Base-by-base conservation (phyloP, 1,140 invertebrate species). In the Diplogasteroides magnus region DNA sequence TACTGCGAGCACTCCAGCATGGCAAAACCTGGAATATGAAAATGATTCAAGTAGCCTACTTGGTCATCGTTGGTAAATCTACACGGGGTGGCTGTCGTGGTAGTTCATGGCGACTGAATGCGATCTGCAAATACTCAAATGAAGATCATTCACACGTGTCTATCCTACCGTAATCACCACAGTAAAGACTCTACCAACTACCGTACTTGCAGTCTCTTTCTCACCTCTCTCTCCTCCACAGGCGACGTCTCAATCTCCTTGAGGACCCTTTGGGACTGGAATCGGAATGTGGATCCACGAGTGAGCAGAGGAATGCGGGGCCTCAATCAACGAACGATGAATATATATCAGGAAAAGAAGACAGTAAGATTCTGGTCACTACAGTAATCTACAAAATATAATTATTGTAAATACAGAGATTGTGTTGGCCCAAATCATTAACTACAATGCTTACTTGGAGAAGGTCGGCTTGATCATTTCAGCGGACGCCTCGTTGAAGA, bases 401-500 rank as follows among this genome's bases (percentile, higher is more conserved):
- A 56, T 56, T 15, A 19, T 56, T 0, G 55, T 56, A 23, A 15
- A 19, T 56, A 19, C 55, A 56, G 15, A 56, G 0, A 1, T 55
- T 6, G 2, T 26, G 2, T 56, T 15, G 0, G n/a, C n/a, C 2
- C 2, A 28, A 15, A 60, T 56, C 55, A 14, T n/a, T 56, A 15
- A 15, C 55, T 56, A 15, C 14, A n/a, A 31, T 6, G 71, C 66
- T 58, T 25, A 77, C 77, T 79, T 81, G 1, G 78, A 79, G 64
- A 81, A 79, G 32, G 71, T 78, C 26, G 77, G 77, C 70, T 78
- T 78, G 19, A 81, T 68, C 26, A 56, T 28, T 27, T 58, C 31
- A 29, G 78, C 71, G 25, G 56, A 32, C n/a, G 67, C 61, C 55
- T 76, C 78, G 31, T 76, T 81, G 72, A 78, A 79, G 60, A 79